Evolutionary conservation across 1,140 invertebrate genomes (phyloP).

Genomic region (Euwallacea fornicatus): DNA sequence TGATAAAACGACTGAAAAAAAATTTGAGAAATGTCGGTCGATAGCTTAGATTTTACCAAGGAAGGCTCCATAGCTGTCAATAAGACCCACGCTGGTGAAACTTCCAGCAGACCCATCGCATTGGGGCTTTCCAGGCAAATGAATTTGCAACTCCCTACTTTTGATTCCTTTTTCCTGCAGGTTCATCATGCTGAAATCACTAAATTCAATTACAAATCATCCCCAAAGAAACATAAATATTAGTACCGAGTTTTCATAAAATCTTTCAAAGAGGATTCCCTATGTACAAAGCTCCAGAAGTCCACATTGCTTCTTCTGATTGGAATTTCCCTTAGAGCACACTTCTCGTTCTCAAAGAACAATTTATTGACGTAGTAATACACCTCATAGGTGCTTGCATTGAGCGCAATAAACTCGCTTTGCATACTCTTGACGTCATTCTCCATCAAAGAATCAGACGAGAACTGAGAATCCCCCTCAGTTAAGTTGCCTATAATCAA

Average conservation of each 20-base stretch:
- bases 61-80: conserved; percentile 45
- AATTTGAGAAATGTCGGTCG: background rate
- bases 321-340: conserved; percentile 44
- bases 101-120: conserved; percentile 51
- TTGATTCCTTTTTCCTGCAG: conserved; percentile 62
- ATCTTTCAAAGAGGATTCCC: conserved; percentile 61
- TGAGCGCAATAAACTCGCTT: conserved; percentile 64
- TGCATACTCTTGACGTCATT: conserved; percentile 60
- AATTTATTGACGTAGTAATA: conserved; percentile 64
- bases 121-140: conserved; percentile 61
- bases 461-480: conserved; percentile 55
- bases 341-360: conserved; percentile 66
- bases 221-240: background rate
- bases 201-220: conserved; percentile 18
- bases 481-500: conserved; percentile 57
- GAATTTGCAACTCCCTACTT: conserved; percentile 55
- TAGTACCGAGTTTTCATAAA: conserved; percentile 62
- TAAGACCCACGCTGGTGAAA: conserved; percentile 43
- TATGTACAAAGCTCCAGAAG: conserved; percentile 38
- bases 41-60: conserved; percentile 23
- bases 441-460: conserved; percentile 58
- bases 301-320: conserved; percentile 15
- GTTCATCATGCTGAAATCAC: conserved; percentile 55
- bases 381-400: conserved; percentile 59
- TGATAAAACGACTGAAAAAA: background rate